Evolutionary conservation across 2,113 vertebrate species (phyloP), one percentile per base, ranked within the genome.

Genomic region (Rhynchopsitta pachyrhyncha): DNA sequence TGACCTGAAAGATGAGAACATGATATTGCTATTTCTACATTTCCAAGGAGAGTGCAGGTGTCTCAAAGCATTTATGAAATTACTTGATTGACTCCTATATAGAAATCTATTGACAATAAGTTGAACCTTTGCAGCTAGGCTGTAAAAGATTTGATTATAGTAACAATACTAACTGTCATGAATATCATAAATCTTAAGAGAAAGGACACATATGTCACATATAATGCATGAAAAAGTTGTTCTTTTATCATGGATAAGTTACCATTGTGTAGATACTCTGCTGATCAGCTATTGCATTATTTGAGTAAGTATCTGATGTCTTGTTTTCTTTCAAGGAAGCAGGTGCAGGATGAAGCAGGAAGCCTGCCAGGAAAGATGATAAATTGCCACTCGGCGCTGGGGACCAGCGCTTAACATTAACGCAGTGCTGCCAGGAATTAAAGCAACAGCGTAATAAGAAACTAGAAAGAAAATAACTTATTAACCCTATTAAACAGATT

Each of bases 351-450:
- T 98, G 98, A 98, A 98, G 97, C 97, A 95, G 95, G 97, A 98
- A 98, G 97, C 98, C 98, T 99, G 98, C 98, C 97, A 98, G 98
- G 96, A 98, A 97, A 98, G 95, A 98, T 98, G 98, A 98, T 98
- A 97, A 98, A 98, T 98, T 97, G 95, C 96, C 77, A 94, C 96
- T 97, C 53, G 59, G 96, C 97, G 86, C 97, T 90, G 93, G 97
- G 59, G 89, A 97, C 95, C 93, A 97, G 97, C 49, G 90, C 93
- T 97, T 92, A 95, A 95, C 78, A 67, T 75, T 87, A 95, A 95
- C 64, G 93, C 90, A 93, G 75, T 74, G 79, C 96, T 97, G 93
- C 97, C 88, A 94, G 94, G 95, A 97, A 97, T 94, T 91, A 96
- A 96, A 97, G 94, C 86, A 86, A 70, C 41, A 37, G 39, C 91